phyloP scores from a whole-genome alignment of 2,113 vertebrate genomes.

The Salvator merianae region DNA sequence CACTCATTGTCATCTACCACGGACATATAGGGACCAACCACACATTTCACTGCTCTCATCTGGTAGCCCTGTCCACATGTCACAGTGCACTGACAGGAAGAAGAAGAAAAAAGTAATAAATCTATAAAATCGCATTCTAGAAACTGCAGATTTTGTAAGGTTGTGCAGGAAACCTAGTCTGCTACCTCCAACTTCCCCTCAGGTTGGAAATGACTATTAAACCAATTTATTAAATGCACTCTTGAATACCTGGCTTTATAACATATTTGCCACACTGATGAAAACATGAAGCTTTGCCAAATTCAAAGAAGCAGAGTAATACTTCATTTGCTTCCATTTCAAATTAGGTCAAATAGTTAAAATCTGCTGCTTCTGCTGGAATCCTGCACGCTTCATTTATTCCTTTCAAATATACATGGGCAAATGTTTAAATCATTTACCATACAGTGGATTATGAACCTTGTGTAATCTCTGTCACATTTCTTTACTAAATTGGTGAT shows the following conservation, averaged over 20 bases:
- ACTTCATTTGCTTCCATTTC: slow-evolving; percentile 73
- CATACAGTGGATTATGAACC: slow-evolving; percentile 45
- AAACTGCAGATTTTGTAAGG: not conserved
- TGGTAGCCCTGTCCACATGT: slow-evolving; percentile 96
- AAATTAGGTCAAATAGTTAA: slow-evolving; percentile 79
- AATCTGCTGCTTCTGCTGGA: slow-evolving; percentile 62
- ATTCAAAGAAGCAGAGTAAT: slow-evolving; percentile 37
- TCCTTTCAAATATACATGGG: slow-evolving; percentile 72
- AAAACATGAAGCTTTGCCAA: not conserved
- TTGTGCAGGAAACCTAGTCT: not conserved
- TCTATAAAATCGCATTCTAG: not conserved
- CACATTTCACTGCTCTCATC: slow-evolving; percentile 92
- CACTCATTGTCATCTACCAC: slow-evolving; percentile 92
- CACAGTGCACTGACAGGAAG: slow-evolving; percentile 84
- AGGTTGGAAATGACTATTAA: not conserved
- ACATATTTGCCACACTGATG: not conserved
- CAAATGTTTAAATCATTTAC: slow-evolving; percentile 22
- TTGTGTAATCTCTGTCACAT: slow-evolving; percentile 19
- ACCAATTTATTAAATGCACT: not conserved
- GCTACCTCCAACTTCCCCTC: not conserved
- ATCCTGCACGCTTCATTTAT: slow-evolving; percentile 79
- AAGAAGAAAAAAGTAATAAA: slow-evolving; percentile 20
- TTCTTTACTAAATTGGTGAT: slow-evolving; percentile 21
- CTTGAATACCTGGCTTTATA: not conserved
- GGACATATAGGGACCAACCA: slow-evolving; percentile 86